Evolutionary conservation across 2,888 invertebrate species (phyloP).

Genomic region (Ormia ochracea): DNA sequence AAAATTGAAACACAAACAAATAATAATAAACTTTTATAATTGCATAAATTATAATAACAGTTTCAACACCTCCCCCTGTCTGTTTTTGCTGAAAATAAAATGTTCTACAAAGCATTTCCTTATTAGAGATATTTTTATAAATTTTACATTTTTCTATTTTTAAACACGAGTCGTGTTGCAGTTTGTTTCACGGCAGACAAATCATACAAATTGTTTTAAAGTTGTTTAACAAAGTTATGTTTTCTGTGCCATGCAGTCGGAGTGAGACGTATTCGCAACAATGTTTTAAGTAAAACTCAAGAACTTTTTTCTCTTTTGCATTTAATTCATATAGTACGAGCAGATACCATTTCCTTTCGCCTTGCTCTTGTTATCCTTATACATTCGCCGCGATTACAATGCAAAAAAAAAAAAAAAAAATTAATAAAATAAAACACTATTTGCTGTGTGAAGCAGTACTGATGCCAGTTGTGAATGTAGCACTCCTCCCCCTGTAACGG

Average conservation of each 20-base stretch:
- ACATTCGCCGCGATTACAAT: background rate
- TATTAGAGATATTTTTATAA: background rate
- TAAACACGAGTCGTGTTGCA: constrained; percentile 9
- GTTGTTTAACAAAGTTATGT: constrained; percentile 26
- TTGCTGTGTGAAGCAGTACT: background rate
- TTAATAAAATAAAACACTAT: too few species aligned
- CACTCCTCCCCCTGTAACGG: background rate
- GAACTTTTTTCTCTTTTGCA: background rate
- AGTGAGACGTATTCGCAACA: background rate
- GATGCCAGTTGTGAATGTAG: background rate
- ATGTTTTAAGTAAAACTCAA: background rate
- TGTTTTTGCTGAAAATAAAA: background rate
- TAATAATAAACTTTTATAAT: constrained; percentile 10
- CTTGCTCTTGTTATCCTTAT: background rate
- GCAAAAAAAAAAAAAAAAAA: too few species aligned
- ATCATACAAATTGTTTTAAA: constrained; percentile 46
- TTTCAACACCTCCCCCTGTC: background rate
- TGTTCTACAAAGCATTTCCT: background rate
- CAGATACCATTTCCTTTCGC: constrained; percentile 24
- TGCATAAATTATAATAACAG: constrained; percentile 17
- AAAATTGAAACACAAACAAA: too few species aligned
- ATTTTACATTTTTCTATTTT: background rate
- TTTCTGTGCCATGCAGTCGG: background rate
- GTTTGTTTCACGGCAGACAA: constrained; percentile 35
- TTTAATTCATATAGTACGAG: constrained; percentile 28